A percentile compares a stretch with the other conserved stretches of the same genome.
Conservation (phyloP, 2,113 vertebrate species). For the Sapayoa aenigma region DNA sequence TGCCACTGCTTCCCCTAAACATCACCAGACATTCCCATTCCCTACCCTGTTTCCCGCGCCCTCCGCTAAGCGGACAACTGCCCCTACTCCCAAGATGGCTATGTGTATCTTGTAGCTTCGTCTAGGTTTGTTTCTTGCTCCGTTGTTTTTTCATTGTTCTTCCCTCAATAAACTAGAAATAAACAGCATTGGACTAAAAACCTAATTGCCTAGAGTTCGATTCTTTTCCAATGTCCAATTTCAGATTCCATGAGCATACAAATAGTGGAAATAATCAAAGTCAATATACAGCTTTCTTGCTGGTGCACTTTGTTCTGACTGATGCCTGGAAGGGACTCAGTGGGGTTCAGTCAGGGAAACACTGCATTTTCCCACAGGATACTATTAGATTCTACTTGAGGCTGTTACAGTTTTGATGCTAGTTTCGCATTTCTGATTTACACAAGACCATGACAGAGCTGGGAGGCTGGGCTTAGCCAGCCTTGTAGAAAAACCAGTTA, state of each 20-base stretch:
- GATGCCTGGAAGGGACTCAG: not conserved
- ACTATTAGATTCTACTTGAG: not conserved
- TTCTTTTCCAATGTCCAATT: not conserved
- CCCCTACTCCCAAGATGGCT: too few relatives aligned
- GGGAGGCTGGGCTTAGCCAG: not conserved
- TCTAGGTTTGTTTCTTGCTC: not conserved
- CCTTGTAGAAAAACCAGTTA: not conserved
- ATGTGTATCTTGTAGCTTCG: not conserved
- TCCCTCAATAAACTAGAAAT: not conserved
- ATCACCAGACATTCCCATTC: accelerated
- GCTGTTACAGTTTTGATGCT: not conserved
- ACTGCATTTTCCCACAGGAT: not conserved
- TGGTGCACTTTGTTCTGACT: not conserved
- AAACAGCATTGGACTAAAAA: not conserved
- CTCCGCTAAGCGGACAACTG: accelerated
- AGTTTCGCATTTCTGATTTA: not conserved
- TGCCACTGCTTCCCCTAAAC: not conserved
- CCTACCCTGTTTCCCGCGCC: not conserved
- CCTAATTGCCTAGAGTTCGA: too few relatives aligned
- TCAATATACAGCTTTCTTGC: not conserved
- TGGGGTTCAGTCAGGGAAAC: not conserved
- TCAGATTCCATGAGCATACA: not conserved
- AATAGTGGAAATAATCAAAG: not conserved
- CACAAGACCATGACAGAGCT: not conserved
- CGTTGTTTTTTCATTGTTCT: not conserved